Percentiles rank a stretch among this genome's conserved stretches.
Conservation (phyloP, 2,797 vertebrate genomes). For the Coregonus ussuriensis region DNA sequence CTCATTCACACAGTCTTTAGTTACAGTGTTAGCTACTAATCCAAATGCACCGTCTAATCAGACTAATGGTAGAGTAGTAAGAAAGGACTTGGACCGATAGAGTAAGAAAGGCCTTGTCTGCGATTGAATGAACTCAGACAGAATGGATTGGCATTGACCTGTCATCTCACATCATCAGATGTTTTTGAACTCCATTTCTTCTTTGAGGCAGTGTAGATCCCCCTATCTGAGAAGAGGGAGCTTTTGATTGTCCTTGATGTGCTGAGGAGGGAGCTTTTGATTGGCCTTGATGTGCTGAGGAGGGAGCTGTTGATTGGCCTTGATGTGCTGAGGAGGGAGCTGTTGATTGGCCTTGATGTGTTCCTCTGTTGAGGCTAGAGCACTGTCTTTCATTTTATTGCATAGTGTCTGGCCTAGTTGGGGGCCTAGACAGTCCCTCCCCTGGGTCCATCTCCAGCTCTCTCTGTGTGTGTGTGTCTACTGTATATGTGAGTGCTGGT, state of each 20-base stretch:
- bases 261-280: too few species aligned
- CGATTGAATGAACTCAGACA: background rate
- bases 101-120: background rate
- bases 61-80: background rate
- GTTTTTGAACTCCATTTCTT: background rate
- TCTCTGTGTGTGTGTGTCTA: slow-evolving; percentile 1
- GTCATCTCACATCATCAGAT: too few species aligned
- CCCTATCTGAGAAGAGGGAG: background rate
- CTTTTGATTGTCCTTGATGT: too few species aligned
- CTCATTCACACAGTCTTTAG: background rate
- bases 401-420: background rate
- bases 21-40: background rate
- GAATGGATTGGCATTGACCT: background rate
- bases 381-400: background rate
- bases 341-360: slow-evolving; percentile 1
- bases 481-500: background rate
- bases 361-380: slow-evolving; percentile 3
- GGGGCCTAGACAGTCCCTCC: background rate
- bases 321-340: background rate
- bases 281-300: too few species aligned
- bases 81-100: background rate
- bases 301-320: too few species aligned
- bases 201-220: background rate
- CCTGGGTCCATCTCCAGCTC: background rate
- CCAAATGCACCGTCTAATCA: background rate